Conservation (phyloP, 2,888 invertebrate species). For the Zelleria hepariella region DNA sequence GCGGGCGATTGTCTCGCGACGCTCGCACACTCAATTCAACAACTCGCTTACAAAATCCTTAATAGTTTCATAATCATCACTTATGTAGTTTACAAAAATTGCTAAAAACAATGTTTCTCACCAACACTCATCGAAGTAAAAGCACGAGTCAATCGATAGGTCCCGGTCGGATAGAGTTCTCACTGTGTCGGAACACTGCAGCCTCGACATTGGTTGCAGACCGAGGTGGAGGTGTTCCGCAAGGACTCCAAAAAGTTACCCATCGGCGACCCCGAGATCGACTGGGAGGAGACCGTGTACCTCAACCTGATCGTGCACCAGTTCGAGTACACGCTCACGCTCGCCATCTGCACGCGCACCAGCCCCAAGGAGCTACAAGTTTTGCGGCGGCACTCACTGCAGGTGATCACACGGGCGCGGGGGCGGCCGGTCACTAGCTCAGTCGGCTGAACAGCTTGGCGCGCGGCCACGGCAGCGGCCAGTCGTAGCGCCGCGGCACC, state of each 20-base stretch:
- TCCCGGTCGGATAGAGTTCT: neutral
- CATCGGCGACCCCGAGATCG: conserved; percentile 94
- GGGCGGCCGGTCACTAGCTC: conserved; percentile 61
- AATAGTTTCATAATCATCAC: neutral
- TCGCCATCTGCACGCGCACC: conserved; percentile 98
- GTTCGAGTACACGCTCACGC: conserved; percentile 97
- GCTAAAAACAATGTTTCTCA: neutral
- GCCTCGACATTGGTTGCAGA: conserved; percentile 73
- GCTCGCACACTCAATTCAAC: neutral
- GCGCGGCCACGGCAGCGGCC: conserved; percentile 89
- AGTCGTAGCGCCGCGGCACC: conserved; percentile 88
- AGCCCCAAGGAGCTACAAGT: conserved; percentile 98
- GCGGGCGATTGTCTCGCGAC: neutral
- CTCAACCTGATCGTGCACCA: conserved; percentile 98
- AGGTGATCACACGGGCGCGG: conserved; percentile 61
- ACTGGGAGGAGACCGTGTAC: conserved; percentile 99
- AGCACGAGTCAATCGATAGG: neutral
- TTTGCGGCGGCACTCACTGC: conserved; percentile 90
- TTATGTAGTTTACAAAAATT: neutral
- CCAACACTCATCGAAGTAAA: conserved; percentile 8
- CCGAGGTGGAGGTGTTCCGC: conserved; percentile 96
- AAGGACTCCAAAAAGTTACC: conserved; percentile 97
- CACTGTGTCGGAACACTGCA: neutral
- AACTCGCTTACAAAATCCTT: neutral
- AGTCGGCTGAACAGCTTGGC: conserved; percentile 67